Evolutionary conservation across 2,113 vertebrate genomes (phyloP).

Genomic region (Bubalus kerabau): DNA sequence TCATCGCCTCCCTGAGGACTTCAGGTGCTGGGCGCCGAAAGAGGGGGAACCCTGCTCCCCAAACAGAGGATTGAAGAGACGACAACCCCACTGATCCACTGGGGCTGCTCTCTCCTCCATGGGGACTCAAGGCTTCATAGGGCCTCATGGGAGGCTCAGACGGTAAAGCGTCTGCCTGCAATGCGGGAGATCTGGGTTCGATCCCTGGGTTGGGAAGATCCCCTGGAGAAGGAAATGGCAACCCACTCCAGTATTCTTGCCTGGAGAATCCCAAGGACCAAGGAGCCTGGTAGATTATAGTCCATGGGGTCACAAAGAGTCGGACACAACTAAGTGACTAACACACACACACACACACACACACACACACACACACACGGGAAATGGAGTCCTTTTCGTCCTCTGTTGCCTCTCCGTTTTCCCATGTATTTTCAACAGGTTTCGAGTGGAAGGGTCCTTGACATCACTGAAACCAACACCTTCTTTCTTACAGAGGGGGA

Average conservation of each 20-base stretch:
- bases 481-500: neutral
- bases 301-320: no score
- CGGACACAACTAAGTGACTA: no score
- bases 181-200: no score
- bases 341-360: no score
- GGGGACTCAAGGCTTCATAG: neutral
- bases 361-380: no score
- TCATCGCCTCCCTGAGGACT: neutral
- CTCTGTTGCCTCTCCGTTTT: neutral
- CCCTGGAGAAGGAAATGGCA: no score
- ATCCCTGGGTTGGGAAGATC: no score
- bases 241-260: no score
- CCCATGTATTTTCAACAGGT: neutral
- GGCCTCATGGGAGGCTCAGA: neutral
- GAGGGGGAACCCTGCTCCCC: no score
- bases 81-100: neutral
- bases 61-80: neutral
- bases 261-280: no score
- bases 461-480: neutral
- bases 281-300: no score
- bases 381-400: neutral
- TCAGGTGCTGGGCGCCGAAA: neutral
- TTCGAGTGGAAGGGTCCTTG: neutral
- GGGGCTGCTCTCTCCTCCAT: neutral
- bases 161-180: no score